Conservation (phyloP, 2,113 vertebrate genomes). For the Ceyx melanurus region DNA sequence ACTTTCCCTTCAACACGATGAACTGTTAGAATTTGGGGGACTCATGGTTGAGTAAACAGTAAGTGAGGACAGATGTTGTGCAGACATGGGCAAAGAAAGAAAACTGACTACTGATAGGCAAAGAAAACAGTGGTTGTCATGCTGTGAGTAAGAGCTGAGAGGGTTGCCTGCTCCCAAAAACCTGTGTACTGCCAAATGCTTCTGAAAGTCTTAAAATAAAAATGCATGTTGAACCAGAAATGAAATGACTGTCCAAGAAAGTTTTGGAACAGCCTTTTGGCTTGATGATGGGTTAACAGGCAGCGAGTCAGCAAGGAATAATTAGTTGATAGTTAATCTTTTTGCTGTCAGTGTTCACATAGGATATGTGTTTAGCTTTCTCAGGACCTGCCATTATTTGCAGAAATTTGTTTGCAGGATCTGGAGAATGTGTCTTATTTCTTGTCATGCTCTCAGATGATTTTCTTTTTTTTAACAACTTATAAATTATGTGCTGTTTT, state of each 20-base stretch:
- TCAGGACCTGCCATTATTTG: background rate
- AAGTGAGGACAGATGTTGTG: slow-evolving; percentile 34
- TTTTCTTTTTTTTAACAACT: background rate
- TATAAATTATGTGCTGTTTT: background rate
- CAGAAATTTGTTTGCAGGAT: background rate
- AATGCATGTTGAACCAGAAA: slow-evolving; percentile 13
- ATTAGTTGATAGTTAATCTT: slow-evolving; percentile 23
- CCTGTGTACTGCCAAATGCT: slow-evolving; percentile 44
- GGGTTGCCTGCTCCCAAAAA: slow-evolving; percentile 24
- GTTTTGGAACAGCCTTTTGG: slow-evolving; percentile 30
- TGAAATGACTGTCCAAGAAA: background rate
- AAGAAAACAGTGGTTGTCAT: slow-evolving; percentile 23
- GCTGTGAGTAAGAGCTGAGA: slow-evolving; percentile 2
- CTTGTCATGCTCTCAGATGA: background rate
- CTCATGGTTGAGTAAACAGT: background rate
- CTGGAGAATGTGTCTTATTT: background rate
- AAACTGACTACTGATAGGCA: slow-evolving; percentile 16
- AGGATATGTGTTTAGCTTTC: background rate
- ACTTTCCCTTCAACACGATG: background rate
- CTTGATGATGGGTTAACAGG: background rate
- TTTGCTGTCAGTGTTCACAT: background rate
- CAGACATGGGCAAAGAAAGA: slow-evolving; percentile 20
- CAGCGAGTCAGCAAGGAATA: slow-evolving; percentile 26
- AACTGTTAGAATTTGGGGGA: background rate
- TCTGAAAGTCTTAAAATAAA: slow-evolving; percentile 52